Evolutionary conservation across 2,888 invertebrate genomes (phyloP).

Genomic region (Gastracanthus pulcherrimus): DNA sequence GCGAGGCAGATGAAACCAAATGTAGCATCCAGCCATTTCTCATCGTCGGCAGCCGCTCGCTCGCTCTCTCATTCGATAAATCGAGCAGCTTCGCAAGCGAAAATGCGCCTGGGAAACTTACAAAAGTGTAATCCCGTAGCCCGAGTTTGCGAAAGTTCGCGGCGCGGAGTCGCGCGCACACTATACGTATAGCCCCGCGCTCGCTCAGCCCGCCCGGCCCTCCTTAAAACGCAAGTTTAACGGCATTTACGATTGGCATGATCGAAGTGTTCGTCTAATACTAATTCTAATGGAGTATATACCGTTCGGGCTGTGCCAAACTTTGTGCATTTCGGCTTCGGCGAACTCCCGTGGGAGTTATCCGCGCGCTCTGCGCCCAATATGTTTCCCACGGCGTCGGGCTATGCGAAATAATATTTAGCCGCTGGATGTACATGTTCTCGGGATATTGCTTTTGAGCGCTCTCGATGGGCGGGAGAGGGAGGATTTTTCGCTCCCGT

Average conservation of each 20-base stretch:
- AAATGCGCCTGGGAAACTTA: constrained; percentile 38
- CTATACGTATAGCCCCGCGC: not conserved
- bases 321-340: constrained; percentile 20
- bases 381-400: not conserved
- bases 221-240: constrained; percentile 39
- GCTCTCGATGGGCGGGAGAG: not conserved
- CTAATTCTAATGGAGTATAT: constrained; percentile 43
- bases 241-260: constrained; percentile 43
- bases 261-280: constrained; percentile 34
- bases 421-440: not conserved
- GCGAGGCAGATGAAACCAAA: constrained; percentile 44
- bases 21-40: constrained; percentile 27
- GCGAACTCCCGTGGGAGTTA: not conserved
- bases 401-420: constrained; percentile 27
- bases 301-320: not conserved
- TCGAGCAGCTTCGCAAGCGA: constrained; percentile 45
- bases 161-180: not conserved
- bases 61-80: constrained; percentile 40
- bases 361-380: not conserved
- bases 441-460: not conserved
- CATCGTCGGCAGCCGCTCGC: constrained; percentile 16
- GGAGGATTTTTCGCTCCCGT: not conserved
- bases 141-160: constrained; percentile 24
- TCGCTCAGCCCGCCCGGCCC: not conserved
- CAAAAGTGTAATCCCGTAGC: constrained; percentile 46